Evolutionary conservation across 2,797 vertebrate species (phyloP), one percentile per base, ranked within the genome.

Genomic region (Trichosurus vulpecula): DNA sequence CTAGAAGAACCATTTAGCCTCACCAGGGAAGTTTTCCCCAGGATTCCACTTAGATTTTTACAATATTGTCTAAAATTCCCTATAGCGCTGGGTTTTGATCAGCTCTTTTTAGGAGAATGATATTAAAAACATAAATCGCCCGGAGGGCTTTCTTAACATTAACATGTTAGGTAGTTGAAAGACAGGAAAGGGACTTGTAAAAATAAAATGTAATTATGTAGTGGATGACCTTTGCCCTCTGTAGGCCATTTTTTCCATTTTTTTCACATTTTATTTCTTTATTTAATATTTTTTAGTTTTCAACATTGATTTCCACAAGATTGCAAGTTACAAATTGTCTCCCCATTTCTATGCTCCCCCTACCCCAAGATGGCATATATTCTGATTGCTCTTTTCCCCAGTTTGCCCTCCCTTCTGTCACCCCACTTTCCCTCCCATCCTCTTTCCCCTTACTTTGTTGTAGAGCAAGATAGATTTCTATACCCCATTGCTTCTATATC

Each of bases 91-190:
- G 30, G 29, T 92, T 96, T 95, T 96, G 95, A 96, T 95, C 93
- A 94, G 53, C 54, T 95, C 52, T 95, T 0, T 96, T 95, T 94
- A 94, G 54, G 94, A 96, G 89, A 93, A 52, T 89, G 91, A 66
- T 97, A 95, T 98, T 96, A 97, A 96, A 96, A 96, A 55, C 93
- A 95, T 92, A 97, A 93, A 94, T 96, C 90, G 53, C 90, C 95
- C 92, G 91, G 93, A 96, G 89, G 94, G 89, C 90, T 14, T 93
- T 54, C 95, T 97, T 98, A 96, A 93, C 92, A 95, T 92, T 58
- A 93, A 94, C 90, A 57, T 93, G 31, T 92, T 92, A 74, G 92
- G 30, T 91, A 90, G 22, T 61, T 52, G 74, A 53, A 87, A 16
- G 87, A 87, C 25, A 87, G 25, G 91, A 93, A 91, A 95, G 95